Conservation (phyloP, 2,113 vertebrate species). For the Pionites leucogaster region DNA sequence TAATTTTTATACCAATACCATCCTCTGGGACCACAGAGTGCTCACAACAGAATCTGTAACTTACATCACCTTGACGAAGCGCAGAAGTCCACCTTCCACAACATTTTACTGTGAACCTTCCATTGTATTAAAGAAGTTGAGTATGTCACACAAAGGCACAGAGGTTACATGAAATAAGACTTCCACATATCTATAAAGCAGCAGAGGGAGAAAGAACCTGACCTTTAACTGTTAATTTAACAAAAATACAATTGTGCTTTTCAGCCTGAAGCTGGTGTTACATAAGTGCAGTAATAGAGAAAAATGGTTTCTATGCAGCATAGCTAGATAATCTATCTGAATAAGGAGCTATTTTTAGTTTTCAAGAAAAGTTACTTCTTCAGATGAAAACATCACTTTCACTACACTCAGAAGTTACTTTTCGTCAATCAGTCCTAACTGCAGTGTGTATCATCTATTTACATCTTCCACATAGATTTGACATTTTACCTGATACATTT, state of each 20-base stretch:
- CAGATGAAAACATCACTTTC: conserved; percentile 46
- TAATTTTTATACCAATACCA: not conserved
- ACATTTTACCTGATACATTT: not conserved
- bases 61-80: not conserved
- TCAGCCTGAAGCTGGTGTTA: conserved; percentile 47
- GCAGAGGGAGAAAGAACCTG: not conserved
- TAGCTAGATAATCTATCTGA: conserved; percentile 50
- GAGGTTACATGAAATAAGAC: not conserved
- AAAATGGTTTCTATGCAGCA: conserved; percentile 62
- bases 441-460: not conserved
- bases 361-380: conserved; percentile 54
- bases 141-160: not conserved
- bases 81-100: not conserved
- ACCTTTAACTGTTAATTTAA: conserved; percentile 32
- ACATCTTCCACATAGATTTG: not conserved
- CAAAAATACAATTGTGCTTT: not conserved
- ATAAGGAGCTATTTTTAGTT: conserved; percentile 67
- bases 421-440: not conserved
- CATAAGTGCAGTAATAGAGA: conserved; percentile 44
- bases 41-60: not conserved
- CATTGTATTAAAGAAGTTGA: not conserved
- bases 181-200: not conserved
- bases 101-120: not conserved
- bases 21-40: not conserved
- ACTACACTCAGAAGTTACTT: conserved; percentile 26